Percentiles rank a stretch among this genome's conserved stretches.
Conservation (phyloP, 2,888 invertebrate genomes). For the Pandemis heparana region DNA sequence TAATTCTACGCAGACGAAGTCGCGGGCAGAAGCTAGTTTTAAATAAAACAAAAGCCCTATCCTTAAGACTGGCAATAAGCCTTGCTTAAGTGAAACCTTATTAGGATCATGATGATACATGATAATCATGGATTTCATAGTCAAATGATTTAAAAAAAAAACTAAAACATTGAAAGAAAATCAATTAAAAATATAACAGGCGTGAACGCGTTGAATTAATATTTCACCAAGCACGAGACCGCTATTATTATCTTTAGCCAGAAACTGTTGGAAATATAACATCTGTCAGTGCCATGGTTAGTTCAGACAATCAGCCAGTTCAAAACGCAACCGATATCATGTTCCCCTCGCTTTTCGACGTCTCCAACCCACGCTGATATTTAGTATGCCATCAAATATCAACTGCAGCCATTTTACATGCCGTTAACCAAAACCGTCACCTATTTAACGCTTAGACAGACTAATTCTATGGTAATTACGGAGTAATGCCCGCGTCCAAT, state of each 20-base stretch:
- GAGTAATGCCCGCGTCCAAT: constrained; percentile 63
- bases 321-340: neutral
- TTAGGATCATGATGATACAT: neutral
- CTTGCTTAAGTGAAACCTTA: neutral
- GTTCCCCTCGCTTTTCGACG: neutral
- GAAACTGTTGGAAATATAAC: neutral
- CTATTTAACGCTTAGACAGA: constrained; percentile 27
- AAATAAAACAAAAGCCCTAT: no score
- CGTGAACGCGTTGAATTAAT: no score
- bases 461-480: constrained; percentile 36
- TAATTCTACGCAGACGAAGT: no score
- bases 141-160: neutral
- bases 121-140: no score
- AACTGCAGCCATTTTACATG: constrained; percentile 9
- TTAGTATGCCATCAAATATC: constrained; percentile 11
- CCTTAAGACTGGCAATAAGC: no score
- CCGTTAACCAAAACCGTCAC: constrained; percentile 10
- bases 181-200: no score
- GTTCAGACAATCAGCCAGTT: neutral
- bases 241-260: neutral
- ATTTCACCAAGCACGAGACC: no score
- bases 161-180: no score
- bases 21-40: no score
- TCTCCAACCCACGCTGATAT: neutral
- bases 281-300: neutral